Percentiles rank a stretch among this genome's conserved stretches.
Evolutionary conservation across 2,888 invertebrate genomes (phyloP).

Genomic region (Cerceris ruficornis): DNA sequence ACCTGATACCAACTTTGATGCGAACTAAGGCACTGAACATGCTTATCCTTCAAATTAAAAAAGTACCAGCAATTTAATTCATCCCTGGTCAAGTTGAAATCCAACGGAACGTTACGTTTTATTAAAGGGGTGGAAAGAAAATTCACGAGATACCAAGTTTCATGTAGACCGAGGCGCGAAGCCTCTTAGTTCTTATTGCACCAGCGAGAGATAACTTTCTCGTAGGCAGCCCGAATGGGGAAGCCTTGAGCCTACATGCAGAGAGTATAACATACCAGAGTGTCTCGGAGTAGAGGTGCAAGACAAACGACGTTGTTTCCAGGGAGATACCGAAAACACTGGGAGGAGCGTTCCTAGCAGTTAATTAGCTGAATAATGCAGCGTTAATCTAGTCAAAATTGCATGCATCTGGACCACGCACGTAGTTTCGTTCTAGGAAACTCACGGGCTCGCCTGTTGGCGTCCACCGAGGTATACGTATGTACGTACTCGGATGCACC

Average conservation of each 20-base stretch:
- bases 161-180: constrained; percentile 14
- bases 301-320: constrained; percentile 70
- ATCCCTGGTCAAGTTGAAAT: too few relatives aligned
- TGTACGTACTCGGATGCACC: constrained; percentile 23
- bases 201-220: constrained; percentile 19
- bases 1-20: too few relatives aligned
- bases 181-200: constrained; percentile 33
- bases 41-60: not conserved
- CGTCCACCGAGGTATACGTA: constrained; percentile 45
- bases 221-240: constrained; percentile 24
- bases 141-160: not conserved
- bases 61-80: too few relatives aligned
- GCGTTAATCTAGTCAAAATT: constrained; percentile 80
- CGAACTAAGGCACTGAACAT: not conserved
- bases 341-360: constrained; percentile 69
- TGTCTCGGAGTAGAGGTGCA: constrained; percentile 61
- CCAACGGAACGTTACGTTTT: too few relatives aligned
- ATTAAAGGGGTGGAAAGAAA: not conserved
- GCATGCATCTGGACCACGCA: constrained; percentile 74
- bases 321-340: constrained; percentile 68
- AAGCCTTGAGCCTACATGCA: constrained; percentile 44
- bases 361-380: constrained; percentile 81
- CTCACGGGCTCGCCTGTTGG: constrained; percentile 59
- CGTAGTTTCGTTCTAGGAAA: constrained; percentile 71
- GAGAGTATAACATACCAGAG: constrained; percentile 9